Percentiles rank a stretch among this genome's conserved stretches.
Conservation (phyloP, 92 coral and sea anemone species). For the Paramuricea clavata region DNA sequence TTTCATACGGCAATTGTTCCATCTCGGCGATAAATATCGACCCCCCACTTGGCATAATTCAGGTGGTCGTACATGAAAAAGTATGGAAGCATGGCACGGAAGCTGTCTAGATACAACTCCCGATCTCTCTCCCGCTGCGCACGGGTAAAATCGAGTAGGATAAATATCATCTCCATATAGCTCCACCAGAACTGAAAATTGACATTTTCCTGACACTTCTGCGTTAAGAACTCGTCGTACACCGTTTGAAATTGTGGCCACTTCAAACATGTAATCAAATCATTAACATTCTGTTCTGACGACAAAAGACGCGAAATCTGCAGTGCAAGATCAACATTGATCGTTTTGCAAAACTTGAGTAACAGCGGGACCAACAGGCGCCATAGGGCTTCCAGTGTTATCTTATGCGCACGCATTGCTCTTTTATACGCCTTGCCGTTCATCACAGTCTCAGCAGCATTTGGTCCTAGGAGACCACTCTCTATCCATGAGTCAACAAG, state of each 20-base stretch:
- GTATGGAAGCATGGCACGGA: conserved; percentile 72
- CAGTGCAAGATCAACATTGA: conserved; percentile 30
- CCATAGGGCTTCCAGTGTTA: conserved; percentile 68
- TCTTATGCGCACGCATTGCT: conserved; percentile 67
- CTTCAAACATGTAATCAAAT: conserved; percentile 43
- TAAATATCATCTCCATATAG: conserved; percentile 71
- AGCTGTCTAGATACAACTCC: conserved; percentile 65
- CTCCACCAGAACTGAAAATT: conserved; percentile 69
- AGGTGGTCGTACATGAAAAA: conserved; percentile 60
- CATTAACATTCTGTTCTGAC: conserved; percentile 19
- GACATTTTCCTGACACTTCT: conserved; percentile 47
- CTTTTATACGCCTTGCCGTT: conserved; percentile 67
- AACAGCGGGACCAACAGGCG: conserved; percentile 55
- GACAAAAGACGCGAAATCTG: conserved; percentile 19
- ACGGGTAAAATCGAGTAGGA: conserved; percentile 59
- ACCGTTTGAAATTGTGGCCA: conserved; percentile 44
- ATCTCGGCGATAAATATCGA: conserved; percentile 56
- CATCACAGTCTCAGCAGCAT: conserved; percentile 41
- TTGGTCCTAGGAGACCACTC: conserved; percentile 60
- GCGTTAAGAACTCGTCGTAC: conserved; percentile 40
- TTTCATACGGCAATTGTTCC: background rate
- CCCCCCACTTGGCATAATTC: conserved; percentile 74
- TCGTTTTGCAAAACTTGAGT: conserved; percentile 32
- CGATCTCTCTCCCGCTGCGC: conserved; percentile 68
- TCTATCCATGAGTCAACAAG: conserved; percentile 66